phyloP scores from a whole-genome alignment of 2,797 vertebrate genomes.

The Gymnoscopelus microlampas region DNA sequence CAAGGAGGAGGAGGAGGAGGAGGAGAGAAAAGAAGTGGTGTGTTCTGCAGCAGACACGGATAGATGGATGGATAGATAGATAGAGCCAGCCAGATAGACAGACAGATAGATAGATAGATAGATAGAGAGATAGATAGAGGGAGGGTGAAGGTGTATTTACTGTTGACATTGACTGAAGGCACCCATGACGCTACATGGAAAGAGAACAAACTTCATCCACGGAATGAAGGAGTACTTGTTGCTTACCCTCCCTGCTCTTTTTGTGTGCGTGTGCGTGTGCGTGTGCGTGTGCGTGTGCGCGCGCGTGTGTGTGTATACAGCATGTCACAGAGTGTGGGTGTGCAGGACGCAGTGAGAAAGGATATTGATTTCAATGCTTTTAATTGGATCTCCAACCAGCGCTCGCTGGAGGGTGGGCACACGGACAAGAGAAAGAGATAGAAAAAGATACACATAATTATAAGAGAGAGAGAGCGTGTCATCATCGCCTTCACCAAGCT shows the following conservation, averaged over 20 bases:
- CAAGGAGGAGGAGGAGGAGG: too few species aligned
- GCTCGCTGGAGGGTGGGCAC: constrained; percentile 37
- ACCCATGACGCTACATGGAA: too few species aligned
- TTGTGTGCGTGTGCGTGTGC: background rate
- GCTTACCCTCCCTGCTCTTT: too few species aligned
- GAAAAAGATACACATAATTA: constrained; percentile 43
- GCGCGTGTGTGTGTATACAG: background rate
- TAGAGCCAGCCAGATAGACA: background rate
- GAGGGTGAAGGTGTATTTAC: background rate
- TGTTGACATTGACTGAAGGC: too few species aligned
- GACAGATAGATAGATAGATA: background rate
- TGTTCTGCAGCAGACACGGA: background rate
- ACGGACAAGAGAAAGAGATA: constrained; percentile 26
- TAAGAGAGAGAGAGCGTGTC: constrained; percentile 11
- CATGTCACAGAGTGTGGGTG: constrained; percentile 5
- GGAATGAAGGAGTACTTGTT: too few species aligned
- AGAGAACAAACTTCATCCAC: too few species aligned
- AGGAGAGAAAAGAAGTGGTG: too few species aligned
- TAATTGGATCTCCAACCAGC: constrained; percentile 44
- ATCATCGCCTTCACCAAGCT: constrained; percentile 21
- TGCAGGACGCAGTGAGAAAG: constrained; percentile 31
- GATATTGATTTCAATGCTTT: constrained; percentile 29
- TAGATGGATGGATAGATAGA: background rate
- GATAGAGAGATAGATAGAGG: background rate
- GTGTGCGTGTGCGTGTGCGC: constrained; percentile 3